Base-by-base conservation (phyloP, 2,797 vertebrate genomes). In the Acanthurus leucopareius region DNA sequence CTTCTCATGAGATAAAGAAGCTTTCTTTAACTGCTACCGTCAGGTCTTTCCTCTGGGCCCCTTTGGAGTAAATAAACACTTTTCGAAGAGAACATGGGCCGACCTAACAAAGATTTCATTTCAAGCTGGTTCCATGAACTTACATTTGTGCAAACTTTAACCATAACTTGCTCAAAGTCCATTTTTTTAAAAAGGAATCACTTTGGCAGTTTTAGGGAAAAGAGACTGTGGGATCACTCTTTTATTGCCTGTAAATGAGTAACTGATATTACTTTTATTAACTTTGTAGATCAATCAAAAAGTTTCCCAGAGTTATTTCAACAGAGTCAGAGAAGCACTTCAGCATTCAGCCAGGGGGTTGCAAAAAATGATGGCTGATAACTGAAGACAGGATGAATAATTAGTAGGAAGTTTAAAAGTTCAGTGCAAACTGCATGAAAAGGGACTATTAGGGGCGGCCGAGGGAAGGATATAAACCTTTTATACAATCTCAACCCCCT, bases 381-480 rank as follows among this genome's bases (percentile, higher is more conserved):
- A 59, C 67, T 69, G 51, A 80, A 57, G 69, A 74, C 54, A 16
- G 28, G 40, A 82, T 76, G 73, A 79, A 77, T 87, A 90, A 90
- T 91, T 92, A 86, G 69, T 22, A 58, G 57, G 53, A 80, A 84
- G 83, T 84, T 89, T 70, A 88, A 86, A 87, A 86, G 86, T 89
- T 89, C 66, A 86, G 57, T 25, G 51, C 56, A 76, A 70, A 69
- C 63, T 71, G 42, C 57, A 69, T 66, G 63, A 61, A 74, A 69
- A 73, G 54, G 70, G 76, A 59, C 65, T 62, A 48, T 83, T 78
- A 84, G 17, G 11, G 45, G 67, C 57, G 28, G 51, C 19, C 60
- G 35, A 74, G 22, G 17, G 61, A 78, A 75, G 5, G 15, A 65
- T 74, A 62, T 64, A 79, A 74, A 73, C 63, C 63, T 69, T 87